Evolutionary conservation across 1,140 invertebrate genomes (phyloP), one percentile per base, ranked within the genome.

Genomic region (Zaprionus camerounensis): DNA sequence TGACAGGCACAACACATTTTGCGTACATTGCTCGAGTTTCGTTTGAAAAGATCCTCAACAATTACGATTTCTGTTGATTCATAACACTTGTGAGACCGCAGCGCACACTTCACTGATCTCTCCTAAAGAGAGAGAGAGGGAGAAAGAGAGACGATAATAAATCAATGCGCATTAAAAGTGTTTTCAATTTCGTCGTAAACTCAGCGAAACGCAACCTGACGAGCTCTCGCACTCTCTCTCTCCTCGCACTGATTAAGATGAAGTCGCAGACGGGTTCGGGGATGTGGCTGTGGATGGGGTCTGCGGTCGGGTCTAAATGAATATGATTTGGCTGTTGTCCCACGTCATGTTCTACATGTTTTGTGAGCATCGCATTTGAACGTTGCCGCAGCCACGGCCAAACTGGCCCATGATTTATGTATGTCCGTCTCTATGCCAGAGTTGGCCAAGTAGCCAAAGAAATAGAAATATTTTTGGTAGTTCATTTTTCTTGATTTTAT

Each of bases 341-440:
- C 79, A 80, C 77, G 86, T 90, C 85, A 90, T 90, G 85, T 90
- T 90, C 76, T 90, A 90, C 85, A 88, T 90, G 72, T 79, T 78
- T 78, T 51, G 65, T 66, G 46, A 71, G 78, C 78, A 72, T 57
- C 76, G 15, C 38, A 88, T 85, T 90, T 90, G 82, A 86, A 75
- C 63, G 70, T 80, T 80, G 82, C 83, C 82, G 82, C 22, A 63
- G 24, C 44, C 5, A 17, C 44, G n/a, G 15, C 63, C 20, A 75
- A 79, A 76, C 70, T 74, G 80, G 80, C 67, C 74, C 85, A 84
- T 88, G 85, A 88, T 88, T 90, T 88, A 90, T 88, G 85, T 84
- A 78, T 81, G 80, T 87, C 75, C 73, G 70, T 34, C 15, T 56
- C 9, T 46, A n/a, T 17, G 41, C n/a, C 2, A 9, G 38, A 11